Base-by-base conservation (phyloP, 2,113 vertebrate species). In the Halcyon senegalensis region DNA sequence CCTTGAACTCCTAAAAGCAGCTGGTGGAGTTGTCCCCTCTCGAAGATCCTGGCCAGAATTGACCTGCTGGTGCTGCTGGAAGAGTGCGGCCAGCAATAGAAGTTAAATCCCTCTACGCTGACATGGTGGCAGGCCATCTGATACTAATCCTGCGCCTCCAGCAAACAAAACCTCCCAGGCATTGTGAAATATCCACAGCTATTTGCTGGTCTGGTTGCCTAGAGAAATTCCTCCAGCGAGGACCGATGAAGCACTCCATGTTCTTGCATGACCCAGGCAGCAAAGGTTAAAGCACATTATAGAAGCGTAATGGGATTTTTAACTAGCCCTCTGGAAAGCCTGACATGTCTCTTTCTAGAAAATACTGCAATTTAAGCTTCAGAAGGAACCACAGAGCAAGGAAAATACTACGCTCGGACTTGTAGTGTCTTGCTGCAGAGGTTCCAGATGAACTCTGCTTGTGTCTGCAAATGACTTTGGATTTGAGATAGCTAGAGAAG, bases 401-500 rank as follows among this genome's bases (percentile, higher is more conserved):
- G 87, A 90, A 90, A 90, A 79, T 81, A 87, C 84, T 94, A 31
- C 82, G 53, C 94, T 89, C 63, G 86, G 76, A 89, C 31, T 75
- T 84, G 55, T 2, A 5, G 63, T 14, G 33, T 79, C 76, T 77
- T 93, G 86, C 93, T 83, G 91, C 90, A 87, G 53, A 2, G 23
- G 72, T 90, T 93, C 90, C 93, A 89, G 72, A 85, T 92, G 90
- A 97, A 77, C 62, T 96, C 19, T 0, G 39, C 89, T 90, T 43
- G 67, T 59, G 90, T 53, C 37, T 88, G 68, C 87, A 72, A 97
- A 89, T 37, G 28, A 63, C 75, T 92, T 79, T 64, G 91, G 92
- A 48, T 50, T 91, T 87, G 94, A 88, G 93, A 94, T 78, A 70
- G 90, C 86, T 63, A 7, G 74, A 63, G 96, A 82, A 85, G 86